Base-by-base conservation (phyloP, 2,888 invertebrate species). In the Glaucopsyche alexis region DNA sequence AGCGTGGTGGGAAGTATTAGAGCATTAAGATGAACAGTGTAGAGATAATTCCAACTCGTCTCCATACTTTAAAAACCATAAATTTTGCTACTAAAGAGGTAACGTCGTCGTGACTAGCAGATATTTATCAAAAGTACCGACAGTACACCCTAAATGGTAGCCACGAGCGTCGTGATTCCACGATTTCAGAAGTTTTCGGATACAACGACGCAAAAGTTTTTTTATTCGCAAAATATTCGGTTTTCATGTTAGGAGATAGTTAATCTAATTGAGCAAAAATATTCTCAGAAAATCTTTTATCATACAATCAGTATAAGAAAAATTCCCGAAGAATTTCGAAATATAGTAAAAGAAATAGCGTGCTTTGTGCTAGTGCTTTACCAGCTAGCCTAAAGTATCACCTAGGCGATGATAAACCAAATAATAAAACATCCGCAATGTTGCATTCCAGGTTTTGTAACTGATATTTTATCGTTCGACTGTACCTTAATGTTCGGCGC, bases 1-100 rank as follows among this genome's bases (percentile, higher is more conserved):
- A 65, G 72, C 72, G 55, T 47, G 29, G 75, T 3, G 29, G 29
- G 29, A 29, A 29, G 29, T 29, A 29, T 29, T 29, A 29, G 29
- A 76, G 75, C 75, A 74, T 76, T 74, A 76, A 78, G 78, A 79
- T 79, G 75, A 78, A 77, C 75, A 42, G 40, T 55, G 8, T 29
- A 16, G 16, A 71, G 72, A 72, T 72, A 47, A 60, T 40, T 72
- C 76, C 72, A 73, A 69, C 75, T 76, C 76, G 78, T 81, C 79
- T 79, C 74, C 75, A 77, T 77, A 75, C 79, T 80, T 77, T 79
- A 79, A 78, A 76, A 78, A 79, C 79, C 75, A 76, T 76, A 77
- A 79, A 77, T 79, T 79, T 80, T 79, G 79, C 79, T 80, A 80
- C 78, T 79, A 80, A 80, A 79, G 79, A 78, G 78, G 77, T 76